phyloP scores from a whole-genome alignment of 2,797 vertebrate genomes.

The Neosalanx taihuensis region DNA sequence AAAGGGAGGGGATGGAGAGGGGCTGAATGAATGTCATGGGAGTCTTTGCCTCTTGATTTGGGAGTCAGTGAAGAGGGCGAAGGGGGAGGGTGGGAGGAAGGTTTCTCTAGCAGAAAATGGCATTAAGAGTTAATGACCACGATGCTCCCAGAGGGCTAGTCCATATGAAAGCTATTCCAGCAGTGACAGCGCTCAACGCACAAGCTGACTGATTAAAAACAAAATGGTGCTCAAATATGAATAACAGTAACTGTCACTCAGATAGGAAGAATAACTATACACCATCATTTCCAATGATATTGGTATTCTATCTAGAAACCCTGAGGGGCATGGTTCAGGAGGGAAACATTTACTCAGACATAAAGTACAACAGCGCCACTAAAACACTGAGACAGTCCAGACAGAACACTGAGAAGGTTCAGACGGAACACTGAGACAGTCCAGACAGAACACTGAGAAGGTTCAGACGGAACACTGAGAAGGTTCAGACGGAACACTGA shows the following conservation, averaged over 20 bases:
- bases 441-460: not conserved
- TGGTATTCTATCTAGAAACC: slow-evolving; percentile 4
- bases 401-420: too few species aligned
- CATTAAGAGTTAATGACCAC: slow-evolving; percentile 79
- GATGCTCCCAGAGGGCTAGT: slow-evolving; percentile 71
- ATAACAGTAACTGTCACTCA: slow-evolving; percentile 65
- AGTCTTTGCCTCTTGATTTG: slow-evolving; percentile 72
- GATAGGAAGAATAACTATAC: slow-evolving; percentile 31
- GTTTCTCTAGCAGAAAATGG: slow-evolving; percentile 73
- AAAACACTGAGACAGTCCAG: too few species aligned
- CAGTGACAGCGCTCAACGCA: slow-evolving; percentile 69
- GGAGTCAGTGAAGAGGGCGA: slow-evolving; percentile 64
- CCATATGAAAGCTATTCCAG: slow-evolving; percentile 73
- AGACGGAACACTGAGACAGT: not conserved
- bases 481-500: slow-evolving; percentile 7
- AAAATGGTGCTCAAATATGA: slow-evolving; percentile 62
- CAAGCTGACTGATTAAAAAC: slow-evolving; percentile 73
- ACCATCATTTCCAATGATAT: slow-evolving; percentile 40
- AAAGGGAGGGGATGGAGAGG: slow-evolving; percentile 40
- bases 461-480: not conserved
- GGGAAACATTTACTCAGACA: not conserved
- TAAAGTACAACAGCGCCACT: not conserved
- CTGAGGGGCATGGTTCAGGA: not conserved
- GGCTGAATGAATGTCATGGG: slow-evolving; percentile 60
- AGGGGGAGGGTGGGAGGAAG: slow-evolving; percentile 51